A percentile compares a stretch with the other conserved stretches of the same genome.
Evolutionary conservation across 2,797 vertebrate genomes (phyloP).

Genomic region (Sebastes hopkinsi): DNA sequence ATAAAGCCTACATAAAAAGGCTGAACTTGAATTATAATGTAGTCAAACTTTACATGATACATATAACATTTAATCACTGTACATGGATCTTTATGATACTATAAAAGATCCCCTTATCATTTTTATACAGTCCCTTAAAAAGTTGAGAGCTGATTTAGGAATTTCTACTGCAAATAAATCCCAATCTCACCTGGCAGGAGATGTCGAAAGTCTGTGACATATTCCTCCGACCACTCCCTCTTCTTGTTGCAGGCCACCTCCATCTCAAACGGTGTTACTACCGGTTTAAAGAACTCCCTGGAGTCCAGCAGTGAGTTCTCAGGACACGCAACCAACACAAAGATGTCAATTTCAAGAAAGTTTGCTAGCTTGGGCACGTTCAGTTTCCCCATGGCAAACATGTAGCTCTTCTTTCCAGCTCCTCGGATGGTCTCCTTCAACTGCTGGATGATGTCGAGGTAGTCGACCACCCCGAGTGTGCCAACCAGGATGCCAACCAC

Average conservation of each 20-base stretch:
- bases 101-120: not conserved
- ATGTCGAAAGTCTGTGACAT: conserved; percentile 91
- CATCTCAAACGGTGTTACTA: conserved; percentile 94
- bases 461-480: conserved; percentile 89
- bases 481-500: conserved; percentile 95
- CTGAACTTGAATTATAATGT: not conserved
- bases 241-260: conserved; percentile 95
- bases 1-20: not conserved
- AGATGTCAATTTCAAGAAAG: conserved; percentile 94
- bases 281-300: conserved; percentile 86
- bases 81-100: not conserved
- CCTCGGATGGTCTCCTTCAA: conserved; percentile 82
- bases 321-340: conserved; percentile 92
- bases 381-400: conserved; percentile 92
- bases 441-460: conserved; percentile 87
- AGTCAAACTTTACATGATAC: not conserved
- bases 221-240: conserved; percentile 88
- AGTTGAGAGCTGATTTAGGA: not conserved
- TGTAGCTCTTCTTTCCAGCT: conserved; percentile 94
- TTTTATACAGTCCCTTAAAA: not conserved
- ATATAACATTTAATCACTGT: not conserved
- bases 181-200: conserved; percentile 88
- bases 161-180: not conserved
- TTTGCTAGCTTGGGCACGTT: conserved; percentile 96
- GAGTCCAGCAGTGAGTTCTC: conserved; percentile 91